Conservation (phyloP, 92 coral and sea anemone genomes). For the Palythoa grandiflora region DNA sequence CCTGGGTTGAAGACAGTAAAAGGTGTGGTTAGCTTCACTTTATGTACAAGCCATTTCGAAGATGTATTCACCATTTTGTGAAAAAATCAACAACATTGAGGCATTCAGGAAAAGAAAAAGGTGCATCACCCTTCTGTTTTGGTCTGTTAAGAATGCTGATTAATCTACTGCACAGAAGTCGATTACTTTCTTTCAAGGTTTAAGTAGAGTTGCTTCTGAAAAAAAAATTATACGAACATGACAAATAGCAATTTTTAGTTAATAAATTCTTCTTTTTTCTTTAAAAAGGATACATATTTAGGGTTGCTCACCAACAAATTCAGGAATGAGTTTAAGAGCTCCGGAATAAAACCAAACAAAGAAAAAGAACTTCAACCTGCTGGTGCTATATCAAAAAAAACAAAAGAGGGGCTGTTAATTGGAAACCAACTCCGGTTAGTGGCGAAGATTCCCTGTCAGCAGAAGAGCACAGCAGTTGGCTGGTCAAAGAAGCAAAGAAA, state of each 20-base stretch:
- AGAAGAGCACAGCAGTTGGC: conserved; percentile 1
- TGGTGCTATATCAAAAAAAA: neutral
- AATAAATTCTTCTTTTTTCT: neutral
- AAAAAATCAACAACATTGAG: too few species aligned
- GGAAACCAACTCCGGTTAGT: neutral
- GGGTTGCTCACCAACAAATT: conserved; percentile 3
- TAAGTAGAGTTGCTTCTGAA: too few species aligned
- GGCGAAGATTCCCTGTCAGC: conserved; percentile 4
- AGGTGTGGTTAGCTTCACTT: too few species aligned
- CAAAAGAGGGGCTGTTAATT: neutral
- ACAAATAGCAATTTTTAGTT: neutral
- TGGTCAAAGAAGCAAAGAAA: neutral
- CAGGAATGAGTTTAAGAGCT: neutral
- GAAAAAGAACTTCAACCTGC: neutral
- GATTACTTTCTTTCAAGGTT: too few species aligned
- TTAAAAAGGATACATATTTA: neutral
- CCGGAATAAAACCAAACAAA: neutral
- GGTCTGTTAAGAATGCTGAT: too few species aligned
- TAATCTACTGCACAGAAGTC: too few species aligned
- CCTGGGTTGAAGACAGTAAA: too few species aligned
- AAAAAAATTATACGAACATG: too few species aligned
- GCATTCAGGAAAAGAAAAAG: too few species aligned
- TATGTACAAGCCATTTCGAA: too few species aligned
- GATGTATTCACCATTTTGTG: too few species aligned
- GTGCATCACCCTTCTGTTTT: too few species aligned